A percentile compares a stretch with the other conserved stretches of the same genome.
These are phyloP conservation scores for Pygocentrus nattereri DNA, from an alignment of 2,797 vertebrate species.

Conservation along the genomic window DNA sequence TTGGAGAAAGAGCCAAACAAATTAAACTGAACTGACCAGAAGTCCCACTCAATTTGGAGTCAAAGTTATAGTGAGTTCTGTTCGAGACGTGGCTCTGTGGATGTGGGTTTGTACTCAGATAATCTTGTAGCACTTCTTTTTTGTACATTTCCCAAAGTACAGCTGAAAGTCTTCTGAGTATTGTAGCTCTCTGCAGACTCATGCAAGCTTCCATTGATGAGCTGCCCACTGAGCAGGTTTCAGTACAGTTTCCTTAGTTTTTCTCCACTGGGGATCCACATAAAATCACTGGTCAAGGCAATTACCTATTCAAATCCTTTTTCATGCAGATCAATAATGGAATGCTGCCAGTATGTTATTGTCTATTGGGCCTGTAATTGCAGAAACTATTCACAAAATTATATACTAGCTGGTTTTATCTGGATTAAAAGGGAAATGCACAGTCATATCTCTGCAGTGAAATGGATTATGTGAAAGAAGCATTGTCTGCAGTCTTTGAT, in stretches of 20 bases:
- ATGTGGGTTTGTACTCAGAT: background rate
- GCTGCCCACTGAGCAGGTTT: background rate
- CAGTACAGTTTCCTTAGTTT: background rate
- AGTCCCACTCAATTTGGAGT: background rate
- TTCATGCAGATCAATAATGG: constrained; percentile 74
- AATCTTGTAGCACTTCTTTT: background rate
- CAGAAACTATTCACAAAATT: background rate
- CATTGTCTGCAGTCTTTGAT: background rate
- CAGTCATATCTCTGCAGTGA: background rate
- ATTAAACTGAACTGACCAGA: background rate
- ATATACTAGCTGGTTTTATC: background rate
- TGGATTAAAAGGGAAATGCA: background rate
- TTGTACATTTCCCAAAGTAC: background rate
- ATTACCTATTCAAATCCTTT: constrained; percentile 61
- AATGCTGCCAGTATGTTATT: background rate
- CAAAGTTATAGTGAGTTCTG: background rate
- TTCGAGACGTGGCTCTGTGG: background rate
- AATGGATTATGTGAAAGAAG: background rate
- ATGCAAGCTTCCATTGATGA: background rate
- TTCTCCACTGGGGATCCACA: constrained; percentile 20
- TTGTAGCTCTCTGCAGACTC: background rate
- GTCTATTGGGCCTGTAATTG: background rate
- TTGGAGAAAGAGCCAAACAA: too few relatives aligned
- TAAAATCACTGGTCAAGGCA: constrained; percentile 43
- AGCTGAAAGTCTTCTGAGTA: background rate